phyloP scores from a whole-genome alignment of 2,113 vertebrate genomes.

The Eretmodus cyanostictus region DNA sequence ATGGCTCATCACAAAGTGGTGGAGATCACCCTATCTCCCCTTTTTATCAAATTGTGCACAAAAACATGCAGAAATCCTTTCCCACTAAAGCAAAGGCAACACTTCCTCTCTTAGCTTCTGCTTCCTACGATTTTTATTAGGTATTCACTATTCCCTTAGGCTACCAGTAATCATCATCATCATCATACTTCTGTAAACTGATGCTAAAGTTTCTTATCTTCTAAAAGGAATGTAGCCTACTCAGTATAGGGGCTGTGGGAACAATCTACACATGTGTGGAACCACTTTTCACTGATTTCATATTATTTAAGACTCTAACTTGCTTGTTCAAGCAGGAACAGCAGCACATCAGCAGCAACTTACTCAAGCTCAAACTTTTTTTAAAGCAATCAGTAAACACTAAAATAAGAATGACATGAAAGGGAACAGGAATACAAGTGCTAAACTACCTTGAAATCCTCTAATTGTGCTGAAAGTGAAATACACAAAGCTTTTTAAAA shows the following conservation, averaged over 20 bases:
- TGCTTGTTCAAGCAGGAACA: background rate
- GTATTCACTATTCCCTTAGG: background rate
- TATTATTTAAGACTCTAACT: background rate
- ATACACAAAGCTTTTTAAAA: background rate
- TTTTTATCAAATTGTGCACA: background rate
- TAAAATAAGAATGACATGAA: background rate
- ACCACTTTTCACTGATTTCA: background rate
- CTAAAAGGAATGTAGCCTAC: background rate
- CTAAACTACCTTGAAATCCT: background rate
- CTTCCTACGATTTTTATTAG: conserved; percentile 11
- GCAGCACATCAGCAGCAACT: background rate
- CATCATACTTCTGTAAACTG: conserved; percentile 15
- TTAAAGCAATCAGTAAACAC: background rate
- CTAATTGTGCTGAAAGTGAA: background rate
- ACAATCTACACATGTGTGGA: background rate
- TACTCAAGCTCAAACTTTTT: background rate
- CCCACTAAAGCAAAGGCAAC: background rate
- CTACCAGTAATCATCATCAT: background rate
- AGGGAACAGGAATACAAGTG: background rate
- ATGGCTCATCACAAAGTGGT: background rate
- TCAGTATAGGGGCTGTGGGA: background rate
- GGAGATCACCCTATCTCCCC: background rate
- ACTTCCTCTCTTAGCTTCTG: conserved; percentile 22
- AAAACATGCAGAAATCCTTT: background rate
- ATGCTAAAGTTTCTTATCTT: background rate